Base-by-base conservation (phyloP, 2,888 invertebrate species). In the Chesias legatella region DNA sequence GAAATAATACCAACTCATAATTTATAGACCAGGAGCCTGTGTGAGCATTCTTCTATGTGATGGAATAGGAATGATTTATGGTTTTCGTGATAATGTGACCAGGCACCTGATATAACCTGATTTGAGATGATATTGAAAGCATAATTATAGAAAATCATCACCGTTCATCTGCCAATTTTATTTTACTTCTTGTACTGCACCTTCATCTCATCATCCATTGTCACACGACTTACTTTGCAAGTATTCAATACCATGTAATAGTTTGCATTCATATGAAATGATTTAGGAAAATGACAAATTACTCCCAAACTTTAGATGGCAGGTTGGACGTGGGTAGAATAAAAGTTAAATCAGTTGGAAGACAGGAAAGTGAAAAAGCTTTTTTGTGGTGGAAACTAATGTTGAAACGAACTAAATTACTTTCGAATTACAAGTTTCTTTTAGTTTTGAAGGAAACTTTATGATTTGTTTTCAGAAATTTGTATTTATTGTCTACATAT, bases 1-100 rank as follows among this genome's bases (percentile, higher is more conserved):
- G 67, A 73, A 68, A 66, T 54, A 59, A 60, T 60, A 22, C 36
- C 31, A 45, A 60, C 69, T 71, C 67, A 69, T 80, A 79, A 82
- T 78, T 78, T 39, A 40, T 30, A 40, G 33, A 28, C 21, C 48
- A 33, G 46, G 51, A 56, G 51, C 45, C 46, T 37, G 28, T 22
- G 26, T 22, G 21, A 37, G n/a, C 10, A 33, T 25, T 27, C 20
- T 21, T 30, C 33, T 20, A 20, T 20, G 6, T 20, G 6, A 20
- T 6, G 6, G 20, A 4, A 20, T 6, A 5, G 20, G n/a, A n/a
- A n/a, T n/a, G n/a, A n/a, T n/a, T n/a, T n/a, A n/a, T n/a, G n/a
- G n/a, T n/a, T n/a, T n/a, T n/a, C n/a, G n/a, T n/a, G n/a, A n/a
- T n/a, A n/a, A n/a, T n/a, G n/a, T n/a, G n/a, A n/a, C n/a, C n/a